Evolutionary conservation across 2,797 vertebrate genomes (phyloP), one percentile per base, ranked within the genome.

Genomic region (Buceros bicornis): DNA sequence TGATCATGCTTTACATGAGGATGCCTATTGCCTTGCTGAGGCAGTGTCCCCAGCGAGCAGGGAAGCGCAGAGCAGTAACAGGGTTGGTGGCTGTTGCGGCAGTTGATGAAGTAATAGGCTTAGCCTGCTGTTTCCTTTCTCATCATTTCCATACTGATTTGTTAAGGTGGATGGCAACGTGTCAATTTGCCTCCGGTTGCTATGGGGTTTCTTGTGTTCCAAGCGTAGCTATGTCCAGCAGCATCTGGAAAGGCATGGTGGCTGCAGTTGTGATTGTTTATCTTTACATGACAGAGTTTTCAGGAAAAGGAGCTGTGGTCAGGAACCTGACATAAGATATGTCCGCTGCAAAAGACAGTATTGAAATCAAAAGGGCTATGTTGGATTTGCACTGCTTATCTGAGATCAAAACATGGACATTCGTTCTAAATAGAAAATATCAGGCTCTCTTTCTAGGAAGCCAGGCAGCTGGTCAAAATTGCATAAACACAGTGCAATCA

Each of bases 101-200:
- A 71, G 47, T 56, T 53, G 15, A 83, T 95, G 87, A 62, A 70
- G 74, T 82, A 87, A 86, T 51, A 58, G 69, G 58, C 45, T 93
- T 60, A 76, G 58, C 80, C 82, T 86, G 76, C 81, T 79, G 22
- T 70, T 96, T 94, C 87, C 73, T 72, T 85, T 90, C 78, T 86
- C 70, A 35, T 51, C 9, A 22, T 87, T 89, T 92, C 72, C 78
- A 79, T 42, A 31, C 24, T 77, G 56, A 26, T 69, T 86, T 67
- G 56, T 71, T 71, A 77, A 64, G 53, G 78, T 76, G 40, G 78
- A 51, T 42, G 70, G 54, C 61, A 91, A 82, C 20, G 40, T 28
- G 64, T 79, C 95, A 56, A 12, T 77, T 93, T 78, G 51, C 15
- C 26, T 79, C 56, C 4, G 18, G 58, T 48, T 18, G 5, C 77